phyloP scores from a whole-genome alignment of 2,888 invertebrate genomes.

The Cataglyphis altisquamis region DNA sequence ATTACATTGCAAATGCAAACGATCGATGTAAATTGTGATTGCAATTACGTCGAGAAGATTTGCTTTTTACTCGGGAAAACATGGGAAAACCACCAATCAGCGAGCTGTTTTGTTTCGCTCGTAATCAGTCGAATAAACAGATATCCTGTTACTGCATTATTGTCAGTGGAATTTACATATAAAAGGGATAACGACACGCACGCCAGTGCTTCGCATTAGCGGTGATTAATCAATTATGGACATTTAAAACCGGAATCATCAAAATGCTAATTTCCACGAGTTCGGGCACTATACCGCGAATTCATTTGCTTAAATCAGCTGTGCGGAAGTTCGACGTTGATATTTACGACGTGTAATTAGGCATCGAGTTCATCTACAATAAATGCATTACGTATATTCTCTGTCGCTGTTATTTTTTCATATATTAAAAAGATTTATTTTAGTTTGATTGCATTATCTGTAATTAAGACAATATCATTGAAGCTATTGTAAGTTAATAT shows the following conservation, averaged over 20 bases:
- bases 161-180: conserved; percentile 37
- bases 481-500: background rate
- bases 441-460: background rate
- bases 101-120: conserved; percentile 24
- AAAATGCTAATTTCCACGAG: conserved; percentile 55
- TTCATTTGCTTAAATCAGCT: conserved; percentile 55
- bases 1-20: conserved; percentile 7
- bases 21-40: conserved; percentile 37
- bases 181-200: conserved; percentile 49
- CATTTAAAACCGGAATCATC: conserved; percentile 59
- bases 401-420: conserved; percentile 9
- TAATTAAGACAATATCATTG: background rate
- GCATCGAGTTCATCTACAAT: conserved; percentile 4
- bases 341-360: conserved; percentile 45
- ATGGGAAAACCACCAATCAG: conserved; percentile 32
- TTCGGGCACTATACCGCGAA: conserved; percentile 12
- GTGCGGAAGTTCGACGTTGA: conserved; percentile 17
- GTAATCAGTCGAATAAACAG: conserved; percentile 56
- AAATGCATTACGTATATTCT: conserved; percentile 10
- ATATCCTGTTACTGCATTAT: conserved; percentile 43
- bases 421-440: conserved; percentile 19
- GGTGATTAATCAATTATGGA: conserved; percentile 55
- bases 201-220: conserved; percentile 36
- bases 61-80: conserved; percentile 37
- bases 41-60: conserved; percentile 37